Percentiles rank a stretch among this genome's conserved stretches.
phyloP scores from a whole-genome alignment of 2,113 vertebrate species.

The Zosterops hypoxanthus region DNA sequence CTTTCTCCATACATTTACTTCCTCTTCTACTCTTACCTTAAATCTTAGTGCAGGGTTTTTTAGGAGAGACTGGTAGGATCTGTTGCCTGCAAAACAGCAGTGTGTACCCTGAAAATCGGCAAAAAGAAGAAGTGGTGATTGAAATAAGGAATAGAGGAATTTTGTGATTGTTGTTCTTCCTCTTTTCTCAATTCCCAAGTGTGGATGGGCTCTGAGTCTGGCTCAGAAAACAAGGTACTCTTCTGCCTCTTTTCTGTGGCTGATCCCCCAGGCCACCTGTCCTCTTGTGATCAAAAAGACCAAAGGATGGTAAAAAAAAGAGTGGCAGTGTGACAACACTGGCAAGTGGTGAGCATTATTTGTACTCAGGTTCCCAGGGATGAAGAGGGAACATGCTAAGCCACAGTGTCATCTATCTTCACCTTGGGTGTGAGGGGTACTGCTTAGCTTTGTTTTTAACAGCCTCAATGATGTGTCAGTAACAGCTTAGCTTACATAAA shows the following conservation, averaged over 20 bases:
- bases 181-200: neutral
- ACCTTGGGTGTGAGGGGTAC: neutral
- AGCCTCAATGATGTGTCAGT: neutral
- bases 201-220: neutral
- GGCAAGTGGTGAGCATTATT: neutral
- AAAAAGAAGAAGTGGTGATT: neutral
- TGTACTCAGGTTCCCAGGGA: neutral
- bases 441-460: neutral
- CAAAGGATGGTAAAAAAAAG: neutral
- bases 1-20: neutral
- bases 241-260: neutral
- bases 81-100: neutral
- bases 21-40: neutral
- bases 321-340: neutral
- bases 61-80: neutral
- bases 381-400: neutral
- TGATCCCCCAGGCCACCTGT: neutral
- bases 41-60: neutral
- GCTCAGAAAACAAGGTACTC: neutral
- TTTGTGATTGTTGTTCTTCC: neutral
- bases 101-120: neutral
- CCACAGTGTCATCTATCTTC: neutral
- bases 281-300: neutral
- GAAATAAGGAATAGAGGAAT: neutral
- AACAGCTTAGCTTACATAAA: neutral